Evolutionary conservation across 2,113 vertebrate species (phyloP).

Genomic region (Turdus rufiventris): DNA sequence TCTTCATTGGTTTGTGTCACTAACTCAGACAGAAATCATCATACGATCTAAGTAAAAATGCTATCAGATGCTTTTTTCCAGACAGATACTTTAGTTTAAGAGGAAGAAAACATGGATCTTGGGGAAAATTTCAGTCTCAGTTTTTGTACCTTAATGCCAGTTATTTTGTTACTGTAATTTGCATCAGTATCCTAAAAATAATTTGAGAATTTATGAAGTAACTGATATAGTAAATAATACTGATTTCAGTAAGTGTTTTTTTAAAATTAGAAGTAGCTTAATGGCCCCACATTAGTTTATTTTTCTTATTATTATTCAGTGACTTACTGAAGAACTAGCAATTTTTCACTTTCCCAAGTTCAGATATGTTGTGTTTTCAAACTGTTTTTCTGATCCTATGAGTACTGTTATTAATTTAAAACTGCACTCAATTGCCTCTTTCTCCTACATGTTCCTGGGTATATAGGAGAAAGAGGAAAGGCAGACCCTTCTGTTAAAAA

Average conservation of each 20-base stretch:
- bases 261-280: neutral
- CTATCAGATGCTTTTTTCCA: neutral
- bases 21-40: neutral
- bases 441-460: neutral
- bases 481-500: neutral
- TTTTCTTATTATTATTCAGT: slow-evolving; percentile 22
- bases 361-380: neutral
- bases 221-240: neutral
- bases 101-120: neutral
- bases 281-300: neutral
- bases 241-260: neutral
- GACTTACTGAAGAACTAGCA: neutral
- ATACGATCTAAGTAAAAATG: neutral
- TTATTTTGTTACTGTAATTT: neutral
- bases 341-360: neutral
- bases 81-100: neutral
- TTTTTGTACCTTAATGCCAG: neutral
- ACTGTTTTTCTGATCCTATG: neutral
- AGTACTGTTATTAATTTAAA: neutral
- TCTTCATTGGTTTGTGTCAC: neutral
- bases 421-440: neutral
- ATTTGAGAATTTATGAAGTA: neutral
- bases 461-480: neutral
- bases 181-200: neutral
- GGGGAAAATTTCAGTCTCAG: neutral